These are phyloP conservation scores for Ectobius pallidus DNA, from an alignment of 2,888 invertebrate species.

Conservation along the genomic window DNA sequence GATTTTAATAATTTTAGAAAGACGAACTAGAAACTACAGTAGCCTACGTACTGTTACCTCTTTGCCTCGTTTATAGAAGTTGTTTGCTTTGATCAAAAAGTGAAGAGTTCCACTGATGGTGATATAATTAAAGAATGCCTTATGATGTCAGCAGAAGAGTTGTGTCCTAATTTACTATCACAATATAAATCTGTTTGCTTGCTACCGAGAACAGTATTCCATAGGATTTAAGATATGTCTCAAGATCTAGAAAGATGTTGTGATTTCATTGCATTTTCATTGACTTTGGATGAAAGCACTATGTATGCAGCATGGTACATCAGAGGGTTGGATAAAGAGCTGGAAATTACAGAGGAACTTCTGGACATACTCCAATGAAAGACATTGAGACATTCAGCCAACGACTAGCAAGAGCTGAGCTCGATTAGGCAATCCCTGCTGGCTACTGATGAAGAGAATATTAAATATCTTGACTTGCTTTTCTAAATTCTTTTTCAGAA, in stretches of 20 bases:
- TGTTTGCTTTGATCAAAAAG: too few species aligned
- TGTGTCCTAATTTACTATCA: background rate
- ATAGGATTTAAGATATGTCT: background rate
- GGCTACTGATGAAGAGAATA: too few species aligned
- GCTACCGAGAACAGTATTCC: background rate
- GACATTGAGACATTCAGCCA: too few species aligned
- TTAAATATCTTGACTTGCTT: too few species aligned
- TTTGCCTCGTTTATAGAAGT: too few species aligned
- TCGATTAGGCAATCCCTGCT: too few species aligned
- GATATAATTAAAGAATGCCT: background rate
- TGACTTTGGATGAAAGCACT: background rate
- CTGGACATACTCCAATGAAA: background rate
- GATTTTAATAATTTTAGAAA: too few species aligned
- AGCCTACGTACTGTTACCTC: too few species aligned
- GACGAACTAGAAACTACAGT: too few species aligned
- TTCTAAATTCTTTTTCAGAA: too few species aligned
- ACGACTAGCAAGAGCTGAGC: too few species aligned
- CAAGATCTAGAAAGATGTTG: background rate
- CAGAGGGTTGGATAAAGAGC: background rate
- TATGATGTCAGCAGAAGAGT: background rate
- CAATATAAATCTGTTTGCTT: background rate
- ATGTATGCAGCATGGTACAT: background rate
- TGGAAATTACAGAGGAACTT: background rate
- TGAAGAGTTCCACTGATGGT: background rate
- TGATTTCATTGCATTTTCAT: background rate